Base-by-base conservation (phyloP, 2,888 invertebrate species). In the Branchipolynoe longqiensis region DNA sequence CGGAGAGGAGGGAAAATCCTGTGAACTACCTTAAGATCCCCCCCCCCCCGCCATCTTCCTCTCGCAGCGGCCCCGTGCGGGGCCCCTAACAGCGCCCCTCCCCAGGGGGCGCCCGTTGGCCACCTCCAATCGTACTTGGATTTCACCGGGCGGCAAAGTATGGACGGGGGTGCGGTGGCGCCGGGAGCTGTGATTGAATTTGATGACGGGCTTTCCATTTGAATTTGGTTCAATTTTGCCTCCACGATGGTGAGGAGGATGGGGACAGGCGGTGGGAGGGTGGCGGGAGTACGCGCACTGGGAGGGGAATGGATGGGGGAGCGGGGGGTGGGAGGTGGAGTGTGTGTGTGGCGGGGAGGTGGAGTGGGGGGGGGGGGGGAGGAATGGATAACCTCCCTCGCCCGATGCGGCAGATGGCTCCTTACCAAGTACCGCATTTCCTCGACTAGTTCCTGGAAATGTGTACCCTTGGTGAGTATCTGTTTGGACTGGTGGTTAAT, bases 181-280 rank as follows among this genome's bases (percentile, higher is more conserved):
- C 69, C 3, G 38, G 14, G 14, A 31, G 69, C 33, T 38, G 8
- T 69, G 69, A 69, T 69, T 69, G 69, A 69, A 69, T 69, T 69
- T 69, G 69, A 69, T 36, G 69, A 69, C 69, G 36, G 36, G 36
- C 33, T 38, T 62, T 62, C 62, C 62, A 62, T 62, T 62, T 62
- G 14, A 62, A 62, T 62, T 62, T 62, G 62, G 62, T 62, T 62
- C 62, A 62, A 62, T 62, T 31, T 25, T 58, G 58, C 4, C 58
- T n/a, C n/a, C n/a, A n/a, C n/a, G n/a, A n/a, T n/a, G n/a, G n/a
- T n/a, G n/a, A n/a, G n/a, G n/a, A n/a, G n/a, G n/a, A n/a, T n/a
- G n/a, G n/a, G n/a, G n/a, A n/a, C n/a, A n/a, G n/a, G 58, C 58
- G 31, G 28, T 14, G 2, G 69, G 69, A 38, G 3, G 12, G 36